Evolutionary conservation across 2,113 vertebrate genomes (phyloP).

Genomic region (Sebastes schlegelii): DNA sequence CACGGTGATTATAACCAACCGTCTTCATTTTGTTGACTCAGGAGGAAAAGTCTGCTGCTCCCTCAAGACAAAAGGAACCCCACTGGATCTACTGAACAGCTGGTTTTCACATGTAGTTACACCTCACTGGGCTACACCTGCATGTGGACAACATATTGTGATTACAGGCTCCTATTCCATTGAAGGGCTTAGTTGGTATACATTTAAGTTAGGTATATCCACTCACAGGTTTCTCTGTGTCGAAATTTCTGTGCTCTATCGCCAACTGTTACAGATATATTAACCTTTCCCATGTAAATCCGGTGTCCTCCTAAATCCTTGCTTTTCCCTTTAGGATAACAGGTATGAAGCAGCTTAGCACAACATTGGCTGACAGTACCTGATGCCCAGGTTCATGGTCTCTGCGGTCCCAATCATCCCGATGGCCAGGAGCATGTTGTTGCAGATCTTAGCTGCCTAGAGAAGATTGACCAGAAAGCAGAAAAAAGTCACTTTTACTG

Average conservation of each 20-base stretch:
- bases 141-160: background rate
- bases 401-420: constrained; percentile 97
- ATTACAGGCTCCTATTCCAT: background rate
- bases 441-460: constrained; percentile 96
- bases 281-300: constrained; percentile 20
- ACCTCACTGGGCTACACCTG: background rate
- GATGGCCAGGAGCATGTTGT: constrained; percentile 96
- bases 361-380: constrained; percentile 78
- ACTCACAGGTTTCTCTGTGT: background rate
- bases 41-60: background rate
- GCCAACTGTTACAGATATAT: background rate
- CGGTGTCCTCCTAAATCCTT: background rate
- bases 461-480: constrained; percentile 48
- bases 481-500: constrained; percentile 2
- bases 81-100: background rate
- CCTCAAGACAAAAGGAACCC: background rate
- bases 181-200: background rate
- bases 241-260: background rate
- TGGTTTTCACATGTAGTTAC: background rate
- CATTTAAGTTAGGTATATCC: background rate
- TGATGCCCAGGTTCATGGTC: constrained; percentile 97
- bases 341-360: background rate
- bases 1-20: constrained; percentile 2
- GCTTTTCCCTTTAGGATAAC: background rate
- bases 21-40: background rate